Percentiles rank a stretch among this genome's conserved stretches.
These are phyloP conservation scores for Eurypyga helias DNA, from an alignment of 2,113 vertebrate species.

Conservation along the genomic window DNA sequence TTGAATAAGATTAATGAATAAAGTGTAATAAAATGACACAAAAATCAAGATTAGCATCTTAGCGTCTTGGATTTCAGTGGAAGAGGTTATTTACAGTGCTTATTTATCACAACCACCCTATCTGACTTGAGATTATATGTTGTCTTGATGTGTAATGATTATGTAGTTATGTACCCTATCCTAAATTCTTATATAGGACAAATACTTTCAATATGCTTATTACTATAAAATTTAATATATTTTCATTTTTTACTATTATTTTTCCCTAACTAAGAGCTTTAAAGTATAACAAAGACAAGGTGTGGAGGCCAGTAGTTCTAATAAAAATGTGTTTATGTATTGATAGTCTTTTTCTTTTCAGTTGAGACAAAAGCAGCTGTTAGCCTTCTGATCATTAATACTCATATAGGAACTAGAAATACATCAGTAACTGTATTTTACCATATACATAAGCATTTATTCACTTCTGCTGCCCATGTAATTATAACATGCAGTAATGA, in stretches of 20 bases:
- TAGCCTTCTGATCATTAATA: not conserved
- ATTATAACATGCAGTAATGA: not conserved
- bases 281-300: not conserved
- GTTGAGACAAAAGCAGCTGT: constrained; percentile 18
- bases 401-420: not conserved
- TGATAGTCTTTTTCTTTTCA: not conserved
- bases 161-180: not conserved
- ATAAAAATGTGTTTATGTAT: not conserved
- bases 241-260: not conserved
- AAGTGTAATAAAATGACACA: constrained; percentile 10
- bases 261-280: not conserved
- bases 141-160: not conserved
- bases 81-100: not conserved
- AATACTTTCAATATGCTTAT: not conserved
- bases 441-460: not conserved
- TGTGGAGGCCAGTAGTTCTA: not conserved
- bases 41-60: constrained; percentile 27
- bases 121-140: not conserved
- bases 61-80: constrained; percentile 6
- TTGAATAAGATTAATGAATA: constrained; percentile 16
- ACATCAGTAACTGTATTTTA: not conserved
- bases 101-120: not conserved
- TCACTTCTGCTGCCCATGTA: not conserved
- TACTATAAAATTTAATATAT: not conserved
- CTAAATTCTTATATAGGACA: not conserved